Evolutionary conservation across 2,113 vertebrate species (phyloP).

Genomic region (Fulmarus glacialis): DNA sequence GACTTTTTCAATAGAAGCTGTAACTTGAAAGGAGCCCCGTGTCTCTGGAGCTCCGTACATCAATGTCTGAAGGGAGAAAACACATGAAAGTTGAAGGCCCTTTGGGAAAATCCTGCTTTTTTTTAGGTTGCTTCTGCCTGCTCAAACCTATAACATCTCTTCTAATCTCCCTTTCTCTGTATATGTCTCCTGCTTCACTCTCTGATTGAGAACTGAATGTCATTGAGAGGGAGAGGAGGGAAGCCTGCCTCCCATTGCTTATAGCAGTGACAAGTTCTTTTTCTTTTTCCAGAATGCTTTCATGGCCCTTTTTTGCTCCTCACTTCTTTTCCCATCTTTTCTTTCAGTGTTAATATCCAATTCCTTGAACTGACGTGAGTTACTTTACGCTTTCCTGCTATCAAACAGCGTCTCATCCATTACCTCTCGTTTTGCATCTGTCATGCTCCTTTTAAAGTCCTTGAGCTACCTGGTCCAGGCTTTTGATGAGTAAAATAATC

Average conservation of each 20-base stretch:
- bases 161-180: neutral
- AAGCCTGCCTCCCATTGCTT: neutral
- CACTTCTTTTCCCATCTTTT: neutral
- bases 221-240: neutral
- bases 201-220: neutral
- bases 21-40: neutral
- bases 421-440: neutral
- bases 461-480: neutral
- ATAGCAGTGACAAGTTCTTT: neutral
- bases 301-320: neutral
- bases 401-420: neutral
- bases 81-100: neutral
- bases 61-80: neutral
- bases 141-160: neutral
- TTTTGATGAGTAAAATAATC: neutral
- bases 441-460: neutral
- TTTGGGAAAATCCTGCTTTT: neutral
- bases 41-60: neutral
- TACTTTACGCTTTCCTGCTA: neutral
- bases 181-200: neutral
- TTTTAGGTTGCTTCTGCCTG: neutral
- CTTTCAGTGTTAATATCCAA: neutral
- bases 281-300: neutral
- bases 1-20: neutral
- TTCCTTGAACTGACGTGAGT: neutral